phyloP scores from a whole-genome alignment of 1,140 invertebrate genomes.

The Drosophila sp. region DNA sequence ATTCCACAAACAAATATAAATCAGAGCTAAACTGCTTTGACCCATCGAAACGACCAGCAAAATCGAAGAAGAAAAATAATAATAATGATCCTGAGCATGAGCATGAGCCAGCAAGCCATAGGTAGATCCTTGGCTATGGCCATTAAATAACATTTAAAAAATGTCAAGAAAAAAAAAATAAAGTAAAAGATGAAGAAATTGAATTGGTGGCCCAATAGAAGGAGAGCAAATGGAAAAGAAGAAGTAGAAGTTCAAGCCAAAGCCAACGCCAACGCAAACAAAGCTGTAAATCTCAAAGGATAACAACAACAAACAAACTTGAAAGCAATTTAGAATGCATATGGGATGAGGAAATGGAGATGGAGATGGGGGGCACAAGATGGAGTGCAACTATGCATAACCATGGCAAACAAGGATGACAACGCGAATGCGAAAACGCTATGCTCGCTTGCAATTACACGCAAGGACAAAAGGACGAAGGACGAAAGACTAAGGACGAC shows the following conservation, averaged over 20 bases:
- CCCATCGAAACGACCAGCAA: background rate
- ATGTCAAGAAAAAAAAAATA: slow-evolving; percentile 53
- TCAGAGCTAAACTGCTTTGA: slow-evolving; percentile 21
- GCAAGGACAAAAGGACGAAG: background rate
- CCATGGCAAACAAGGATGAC: slow-evolving; percentile 10
- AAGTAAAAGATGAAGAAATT: slow-evolving; percentile 12
- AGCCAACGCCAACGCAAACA: slow-evolving; percentile 38
- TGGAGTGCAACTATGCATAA: slow-evolving; percentile 14
- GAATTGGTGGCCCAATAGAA: slow-evolving; percentile 26
- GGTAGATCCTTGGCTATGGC: slow-evolving; percentile 17
- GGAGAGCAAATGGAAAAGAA: slow-evolving; percentile 40
- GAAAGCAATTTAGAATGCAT: slow-evolving; percentile 74
- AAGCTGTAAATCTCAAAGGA: slow-evolving; percentile 76
- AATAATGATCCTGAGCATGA: slow-evolving; percentile 3
- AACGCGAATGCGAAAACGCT: slow-evolving; percentile 1
- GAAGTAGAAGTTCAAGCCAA: slow-evolving; percentile 45
- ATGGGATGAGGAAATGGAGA: slow-evolving; percentile 41
- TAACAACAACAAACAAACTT: slow-evolving; percentile 67
- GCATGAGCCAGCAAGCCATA: background rate
- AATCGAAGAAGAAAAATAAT: slow-evolving; percentile 5
- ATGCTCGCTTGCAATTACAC: slow-evolving; percentile 8
- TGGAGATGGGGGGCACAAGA: slow-evolving; percentile 20
- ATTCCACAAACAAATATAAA: slow-evolving; percentile 32
- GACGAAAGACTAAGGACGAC: background rate
- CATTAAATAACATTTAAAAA: slow-evolving; percentile 76